Evolutionary conservation across 2,797 vertebrate species (phyloP).

Genomic region (Octomys mimax): DNA sequence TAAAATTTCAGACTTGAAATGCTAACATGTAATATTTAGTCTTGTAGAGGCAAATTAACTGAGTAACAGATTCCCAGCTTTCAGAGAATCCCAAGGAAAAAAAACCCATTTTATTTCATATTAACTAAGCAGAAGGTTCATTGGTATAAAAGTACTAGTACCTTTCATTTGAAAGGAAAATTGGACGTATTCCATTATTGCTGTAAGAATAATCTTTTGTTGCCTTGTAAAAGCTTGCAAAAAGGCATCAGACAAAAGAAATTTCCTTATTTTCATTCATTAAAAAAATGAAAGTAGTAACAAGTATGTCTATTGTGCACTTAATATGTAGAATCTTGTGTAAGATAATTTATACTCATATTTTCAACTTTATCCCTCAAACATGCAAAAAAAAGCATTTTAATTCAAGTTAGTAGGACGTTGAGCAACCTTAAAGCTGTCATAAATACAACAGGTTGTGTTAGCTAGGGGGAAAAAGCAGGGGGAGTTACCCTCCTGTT

Average conservation of each 20-base stretch:
- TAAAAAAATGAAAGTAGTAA: background rate
- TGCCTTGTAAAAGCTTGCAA: constrained; percentile 24
- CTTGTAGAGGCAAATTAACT: background rate
- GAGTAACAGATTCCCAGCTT: constrained; percentile 29
- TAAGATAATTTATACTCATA: background rate
- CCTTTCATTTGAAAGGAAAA: constrained; percentile 41
- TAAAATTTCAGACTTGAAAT: background rate
- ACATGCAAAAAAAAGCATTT: background rate
- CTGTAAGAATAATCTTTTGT: background rate
- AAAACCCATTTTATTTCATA: background rate
- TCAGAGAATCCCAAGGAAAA: background rate
- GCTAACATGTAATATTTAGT: background rate
- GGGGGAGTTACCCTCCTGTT: background rate
- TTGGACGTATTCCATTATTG: background rate
- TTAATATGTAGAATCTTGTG: background rate
- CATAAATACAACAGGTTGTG: background rate
- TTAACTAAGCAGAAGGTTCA: background rate
- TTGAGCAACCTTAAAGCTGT: background rate
- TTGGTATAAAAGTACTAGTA: background rate
- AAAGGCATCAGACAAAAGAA: background rate
- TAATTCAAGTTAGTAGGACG: background rate
- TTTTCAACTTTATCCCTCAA: constrained; percentile 4
- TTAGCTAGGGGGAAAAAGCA: background rate
- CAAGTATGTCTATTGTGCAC: background rate
- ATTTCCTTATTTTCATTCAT: background rate